These are phyloP conservation scores for Seriola rivoliana DNA, from an alignment of 2,113 vertebrate species.

Conservation along the genomic window DNA sequence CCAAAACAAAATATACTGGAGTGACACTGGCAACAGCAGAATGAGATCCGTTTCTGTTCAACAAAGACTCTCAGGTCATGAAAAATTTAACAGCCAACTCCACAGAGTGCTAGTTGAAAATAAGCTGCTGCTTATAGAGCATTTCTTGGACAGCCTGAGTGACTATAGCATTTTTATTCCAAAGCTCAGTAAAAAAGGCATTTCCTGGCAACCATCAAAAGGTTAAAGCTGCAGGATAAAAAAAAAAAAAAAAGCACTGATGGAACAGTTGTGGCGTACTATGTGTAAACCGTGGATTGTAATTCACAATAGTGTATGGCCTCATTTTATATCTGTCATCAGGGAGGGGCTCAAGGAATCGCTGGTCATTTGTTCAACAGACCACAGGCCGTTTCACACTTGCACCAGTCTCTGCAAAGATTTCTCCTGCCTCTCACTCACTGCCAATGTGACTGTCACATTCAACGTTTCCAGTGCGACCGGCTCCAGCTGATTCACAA, in stretches of 20 bases:
- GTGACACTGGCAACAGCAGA: slow-evolving; percentile 44
- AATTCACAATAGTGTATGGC: neutral
- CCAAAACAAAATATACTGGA: slow-evolving; percentile 52
- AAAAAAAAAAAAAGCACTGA: neutral
- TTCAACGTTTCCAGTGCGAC: neutral
- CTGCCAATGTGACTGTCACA: neutral
- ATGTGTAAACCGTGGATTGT: neutral
- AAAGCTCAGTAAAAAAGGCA: slow-evolving; percentile 33
- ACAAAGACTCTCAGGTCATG: slow-evolving; percentile 64
- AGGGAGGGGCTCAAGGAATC: slow-evolving; percentile 25
- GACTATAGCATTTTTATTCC: slow-evolving; percentile 41
- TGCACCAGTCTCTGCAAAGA: slow-evolving; percentile 3
- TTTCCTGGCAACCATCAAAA: slow-evolving; percentile 5
- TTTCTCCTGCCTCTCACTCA: neutral
- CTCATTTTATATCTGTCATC: slow-evolving; percentile 23
- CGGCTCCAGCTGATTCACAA: neutral
- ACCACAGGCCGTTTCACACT: neutral
- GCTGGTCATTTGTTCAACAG: slow-evolving; percentile 5
- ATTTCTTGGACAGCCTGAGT: slow-evolving; percentile 54
- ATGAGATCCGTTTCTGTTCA: slow-evolving; percentile 68
- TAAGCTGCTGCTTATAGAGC: slow-evolving; percentile 56
- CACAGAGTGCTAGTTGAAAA: slow-evolving; percentile 53
- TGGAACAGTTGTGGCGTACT: neutral
- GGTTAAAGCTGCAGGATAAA: slow-evolving; percentile 15
- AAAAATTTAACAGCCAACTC: slow-evolving; percentile 67